A percentile compares a stretch with the other conserved stretches of the same genome.
Evolutionary conservation across 2,888 invertebrate species (phyloP).

Genomic region (Cheilosia vernalis): DNA sequence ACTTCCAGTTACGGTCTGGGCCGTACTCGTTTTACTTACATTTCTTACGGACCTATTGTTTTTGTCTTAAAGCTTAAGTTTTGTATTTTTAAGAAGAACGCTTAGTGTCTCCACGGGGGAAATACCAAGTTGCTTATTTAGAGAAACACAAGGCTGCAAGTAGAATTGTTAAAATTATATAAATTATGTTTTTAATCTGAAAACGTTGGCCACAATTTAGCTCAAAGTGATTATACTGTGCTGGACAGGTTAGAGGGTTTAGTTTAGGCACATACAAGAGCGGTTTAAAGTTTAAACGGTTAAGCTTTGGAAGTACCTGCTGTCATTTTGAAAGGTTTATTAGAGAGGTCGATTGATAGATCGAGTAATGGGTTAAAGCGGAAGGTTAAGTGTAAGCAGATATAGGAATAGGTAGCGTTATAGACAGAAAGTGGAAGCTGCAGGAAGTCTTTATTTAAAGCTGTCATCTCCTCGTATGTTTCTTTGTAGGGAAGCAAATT

Average conservation of each 20-base stretch:
- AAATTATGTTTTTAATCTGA: neutral
- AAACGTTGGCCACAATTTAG: conserved; percentile 17
- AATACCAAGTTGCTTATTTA: conserved; percentile 27
- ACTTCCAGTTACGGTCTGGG: neutral
- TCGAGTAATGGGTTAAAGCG: too few relatives aligned
- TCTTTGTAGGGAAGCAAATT: too few relatives aligned
- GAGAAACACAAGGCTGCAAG: conserved; percentile 38
- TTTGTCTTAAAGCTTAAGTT: neutral
- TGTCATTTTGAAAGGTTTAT: too few relatives aligned
- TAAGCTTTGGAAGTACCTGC: neutral
- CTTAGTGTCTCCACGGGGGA: conserved; percentile 23
- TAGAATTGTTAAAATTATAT: conserved; percentile 21
- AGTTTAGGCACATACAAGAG: neutral
- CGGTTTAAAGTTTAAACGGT: neutral
- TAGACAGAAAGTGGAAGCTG: too few relatives aligned
- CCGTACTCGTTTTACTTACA: neutral
- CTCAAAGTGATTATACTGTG: neutral
- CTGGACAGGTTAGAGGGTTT: too few relatives aligned
- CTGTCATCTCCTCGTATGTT: too few relatives aligned
- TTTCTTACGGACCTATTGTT: neutral
- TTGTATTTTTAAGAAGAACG: conserved; percentile 5
- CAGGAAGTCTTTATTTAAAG: too few relatives aligned
- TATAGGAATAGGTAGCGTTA: too few relatives aligned
- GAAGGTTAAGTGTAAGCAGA: too few relatives aligned
- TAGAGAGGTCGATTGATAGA: too few relatives aligned